phyloP scores from a whole-genome alignment of 2,888 invertebrate species.

The Sesia apiformis region DNA sequence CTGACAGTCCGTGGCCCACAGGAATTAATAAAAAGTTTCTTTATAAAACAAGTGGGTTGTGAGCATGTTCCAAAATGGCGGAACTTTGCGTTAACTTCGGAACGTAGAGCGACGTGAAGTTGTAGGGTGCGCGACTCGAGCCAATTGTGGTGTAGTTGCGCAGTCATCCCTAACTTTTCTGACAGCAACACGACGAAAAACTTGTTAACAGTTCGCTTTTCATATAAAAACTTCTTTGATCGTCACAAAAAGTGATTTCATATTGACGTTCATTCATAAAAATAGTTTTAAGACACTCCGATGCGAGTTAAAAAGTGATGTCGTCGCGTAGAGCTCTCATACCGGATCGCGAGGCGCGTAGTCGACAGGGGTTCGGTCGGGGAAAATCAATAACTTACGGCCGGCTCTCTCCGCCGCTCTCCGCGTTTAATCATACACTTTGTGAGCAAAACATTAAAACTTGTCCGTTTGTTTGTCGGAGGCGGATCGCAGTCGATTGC shows the following conservation, averaged over 20 bases:
- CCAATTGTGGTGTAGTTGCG: slow-evolving; percentile 46
- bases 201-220: slow-evolving; percentile 37
- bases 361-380: slow-evolving; percentile 66
- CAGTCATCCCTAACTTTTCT: slow-evolving; percentile 64
- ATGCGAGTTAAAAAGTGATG: slow-evolving; percentile 39
- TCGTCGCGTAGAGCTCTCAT: slow-evolving; percentile 34
- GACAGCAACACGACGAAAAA: slow-evolving; percentile 47
- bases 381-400: slow-evolving; percentile 76
- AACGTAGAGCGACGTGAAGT: slow-evolving; percentile 73
- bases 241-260: slow-evolving; percentile 31
- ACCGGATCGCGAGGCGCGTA: slow-evolving; percentile 57
- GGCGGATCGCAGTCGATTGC: slow-evolving; percentile 46
- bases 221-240: slow-evolving; percentile 28
- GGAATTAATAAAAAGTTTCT: slow-evolving; percentile 77
- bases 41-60: slow-evolving; percentile 76
- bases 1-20: slow-evolving; percentile 74
- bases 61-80: slow-evolving; percentile 77
- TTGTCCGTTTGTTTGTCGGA: slow-evolving; percentile 73
- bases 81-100: slow-evolving; percentile 76
- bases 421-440: slow-evolving; percentile 75
- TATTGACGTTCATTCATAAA: slow-evolving; percentile 18
- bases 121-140: slow-evolving; percentile 65
- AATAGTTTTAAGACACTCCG: slow-evolving; percentile 37
- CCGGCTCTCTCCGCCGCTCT: slow-evolving; percentile 73
- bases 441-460: slow-evolving; percentile 75